A percentile compares a stretch with the other conserved stretches of the same genome.
Evolutionary conservation across 2,888 invertebrate species (phyloP).

Genomic region (Scrobipalpa costella): DNA sequence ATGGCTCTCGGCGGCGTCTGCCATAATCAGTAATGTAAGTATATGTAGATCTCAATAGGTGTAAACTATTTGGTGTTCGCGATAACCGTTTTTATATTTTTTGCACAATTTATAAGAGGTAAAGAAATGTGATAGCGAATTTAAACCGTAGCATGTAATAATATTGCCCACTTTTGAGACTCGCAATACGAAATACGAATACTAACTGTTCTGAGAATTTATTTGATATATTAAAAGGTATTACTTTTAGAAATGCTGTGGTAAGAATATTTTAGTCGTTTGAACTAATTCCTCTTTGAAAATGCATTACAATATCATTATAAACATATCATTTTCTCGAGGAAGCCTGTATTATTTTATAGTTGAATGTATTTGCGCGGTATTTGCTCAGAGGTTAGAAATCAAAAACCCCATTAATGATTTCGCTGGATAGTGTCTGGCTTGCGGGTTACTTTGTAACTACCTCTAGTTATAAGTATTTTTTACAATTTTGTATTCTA

Average conservation of each 20-base stretch:
- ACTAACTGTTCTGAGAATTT: neutral
- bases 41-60: conserved; percentile 71
- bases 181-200: too few species aligned
- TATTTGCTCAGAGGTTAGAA: too few species aligned
- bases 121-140: conserved; percentile 54
- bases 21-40: conserved; percentile 62
- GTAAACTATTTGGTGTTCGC: conserved; percentile 47
- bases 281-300: neutral
- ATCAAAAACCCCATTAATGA: too few species aligned
- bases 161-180: neutral
- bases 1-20: conserved; percentile 41
- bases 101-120: conserved; percentile 27
- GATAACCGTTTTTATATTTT: conserved; percentile 33
- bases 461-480: conserved; percentile 56
- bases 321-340: too few species aligned
- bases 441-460: conserved; percentile 35
- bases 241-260: neutral
- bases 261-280: neutral
- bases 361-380: too few species aligned
- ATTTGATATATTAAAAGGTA: neutral
- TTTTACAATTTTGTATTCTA: conserved; percentile 10
- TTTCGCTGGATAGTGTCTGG: neutral
- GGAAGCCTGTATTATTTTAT: too few species aligned
- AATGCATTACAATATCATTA: too few species aligned
- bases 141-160: conserved; percentile 37